Evolutionary conservation across 2,113 vertebrate species (phyloP), one percentile per base, ranked within the genome.

Genomic region (Seriola aureovittata): DNA sequence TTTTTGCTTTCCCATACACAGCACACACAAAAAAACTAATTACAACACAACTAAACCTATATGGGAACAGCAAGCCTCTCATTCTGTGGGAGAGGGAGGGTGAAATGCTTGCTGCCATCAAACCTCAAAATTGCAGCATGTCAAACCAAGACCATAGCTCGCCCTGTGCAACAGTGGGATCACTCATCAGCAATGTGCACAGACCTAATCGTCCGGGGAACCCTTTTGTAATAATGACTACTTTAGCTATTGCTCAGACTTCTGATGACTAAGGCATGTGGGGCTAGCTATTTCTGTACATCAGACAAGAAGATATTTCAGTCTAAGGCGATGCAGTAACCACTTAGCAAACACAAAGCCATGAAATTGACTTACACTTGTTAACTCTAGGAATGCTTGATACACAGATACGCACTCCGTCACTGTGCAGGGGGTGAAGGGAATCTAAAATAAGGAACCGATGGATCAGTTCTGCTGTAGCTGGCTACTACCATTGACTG

Each of bases 101-200:
- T 83, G 82, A 93, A 92, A 88, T 71, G 77, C 91, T 91, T 89
- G 89, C 85, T 88, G 88, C 86, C 89, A 88, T 88, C 81, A 90
- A 93, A 92, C 93, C 94, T 93, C 94, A 93, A 93, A 93, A 94
- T 92, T 93, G 84, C 91, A 91, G 80, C 85, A 81, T 85, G 72
- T 85, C 87, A 88, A 86, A 83, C 84, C 75, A 6, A 82, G 82
- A 75, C 60, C 78, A 59, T n/a, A 86, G 84, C 85, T 65, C 62
- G 74, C 85, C 64, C 80, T 75, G 40, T 73, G 86, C 68, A 87
- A 88, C 85, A 91, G 65, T 65, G 75, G 90, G 83, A 89, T 90
- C 85, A 85, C 78, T 91, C 84, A 79, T 69, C 80, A 78, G 83
- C 82, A 69, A 85, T 73, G 80, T 74, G 90, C 63, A 59, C 65